A percentile compares a stretch with the other conserved stretches of the same genome.
These are phyloP conservation scores for Harpalus rubripes DNA, from an alignment of 2,888 invertebrate genomes.

Conservation along the genomic window DNA sequence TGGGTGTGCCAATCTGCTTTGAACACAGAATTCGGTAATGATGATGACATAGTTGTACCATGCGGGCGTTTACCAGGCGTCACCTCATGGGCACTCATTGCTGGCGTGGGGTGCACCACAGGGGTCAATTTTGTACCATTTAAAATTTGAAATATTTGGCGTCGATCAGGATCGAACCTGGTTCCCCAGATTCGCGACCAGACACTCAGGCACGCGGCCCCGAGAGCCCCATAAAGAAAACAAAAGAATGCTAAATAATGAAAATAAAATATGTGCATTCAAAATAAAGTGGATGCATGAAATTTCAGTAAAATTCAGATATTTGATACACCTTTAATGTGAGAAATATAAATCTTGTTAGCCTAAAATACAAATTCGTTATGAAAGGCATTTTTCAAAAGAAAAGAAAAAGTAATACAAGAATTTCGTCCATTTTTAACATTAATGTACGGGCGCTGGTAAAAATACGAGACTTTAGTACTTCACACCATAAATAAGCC, in stretches of 20 bases:
- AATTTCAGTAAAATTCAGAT: conserved; percentile 19
- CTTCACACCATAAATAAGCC: conserved; percentile 43
- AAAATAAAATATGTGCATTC: neutral
- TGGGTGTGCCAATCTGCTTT: too few relatives aligned
- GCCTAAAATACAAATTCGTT: conserved; percentile 31
- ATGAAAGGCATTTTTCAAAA: conserved; percentile 36
- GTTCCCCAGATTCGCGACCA: too few relatives aligned
- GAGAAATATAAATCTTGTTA: conserved; percentile 43
- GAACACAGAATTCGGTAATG: too few relatives aligned
- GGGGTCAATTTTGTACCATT: too few relatives aligned
- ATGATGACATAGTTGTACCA: too few relatives aligned
- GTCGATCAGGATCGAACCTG: too few relatives aligned
- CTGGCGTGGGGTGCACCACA: too few relatives aligned
- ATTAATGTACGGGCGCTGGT: conserved; percentile 18
- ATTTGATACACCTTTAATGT: conserved; percentile 31
- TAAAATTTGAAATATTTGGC: too few relatives aligned
- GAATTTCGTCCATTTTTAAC: conserved; percentile 37
- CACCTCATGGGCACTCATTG: too few relatives aligned
- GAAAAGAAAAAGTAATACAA: conserved; percentile 45
- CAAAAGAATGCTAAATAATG: neutral
- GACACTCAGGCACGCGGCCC: too few relatives aligned
- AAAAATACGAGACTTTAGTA: conserved; percentile 40
- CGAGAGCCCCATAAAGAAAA: too few relatives aligned
- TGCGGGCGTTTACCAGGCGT: too few relatives aligned
- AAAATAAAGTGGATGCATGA: neutral